Evolutionary conservation across 2,113 vertebrate species (phyloP), one percentile per base, ranked within the genome.

Genomic region (Thamnophis sirtalis): DNA sequence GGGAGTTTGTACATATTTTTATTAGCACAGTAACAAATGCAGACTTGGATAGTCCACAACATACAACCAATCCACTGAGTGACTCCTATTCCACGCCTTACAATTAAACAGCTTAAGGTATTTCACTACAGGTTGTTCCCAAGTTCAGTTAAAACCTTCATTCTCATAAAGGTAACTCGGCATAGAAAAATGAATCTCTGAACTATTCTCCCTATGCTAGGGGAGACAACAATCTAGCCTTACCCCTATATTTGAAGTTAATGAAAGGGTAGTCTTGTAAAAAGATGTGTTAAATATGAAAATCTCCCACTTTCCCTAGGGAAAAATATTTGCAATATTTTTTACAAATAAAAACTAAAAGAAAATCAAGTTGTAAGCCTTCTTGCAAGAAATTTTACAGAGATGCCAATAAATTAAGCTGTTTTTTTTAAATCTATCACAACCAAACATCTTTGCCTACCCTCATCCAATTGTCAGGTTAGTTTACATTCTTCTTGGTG

Each of bases 21-120:
- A 98, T 98, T 98, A 98, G 96, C 97, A 98, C 98, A 98, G 97
- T 98, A 98, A 98, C 98, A 98, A 98, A 98, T 97, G 97, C 96
- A 98, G 97, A 97, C 97, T 93, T 95, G 93, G 96, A 96, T 95
- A 97, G 97, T 97, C 98, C 96, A 97, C 97, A 97, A 97, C 97
- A 97, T 96, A 97, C 92, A 98, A 97, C 97, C 97, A 98, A 97
- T 97, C 95, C 97, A 98, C 97, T 94, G 97, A 97, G 97, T 96
- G 96, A 97, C 96, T 97, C 97, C 97, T 98, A 97, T 91, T 96
- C 96, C 97, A 97, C 97, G 90, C 96, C 96, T 97, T 96, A 98
- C 97, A 97, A 95, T 97, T 97, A 97, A 97, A 97, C 98, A 98
- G 97, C 97, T 98, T 98, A 98, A 98, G 98, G 98, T 98, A 98